Base-by-base conservation (phyloP, 2,888 invertebrate genomes). In the Conops quadrifasciatus region DNA sequence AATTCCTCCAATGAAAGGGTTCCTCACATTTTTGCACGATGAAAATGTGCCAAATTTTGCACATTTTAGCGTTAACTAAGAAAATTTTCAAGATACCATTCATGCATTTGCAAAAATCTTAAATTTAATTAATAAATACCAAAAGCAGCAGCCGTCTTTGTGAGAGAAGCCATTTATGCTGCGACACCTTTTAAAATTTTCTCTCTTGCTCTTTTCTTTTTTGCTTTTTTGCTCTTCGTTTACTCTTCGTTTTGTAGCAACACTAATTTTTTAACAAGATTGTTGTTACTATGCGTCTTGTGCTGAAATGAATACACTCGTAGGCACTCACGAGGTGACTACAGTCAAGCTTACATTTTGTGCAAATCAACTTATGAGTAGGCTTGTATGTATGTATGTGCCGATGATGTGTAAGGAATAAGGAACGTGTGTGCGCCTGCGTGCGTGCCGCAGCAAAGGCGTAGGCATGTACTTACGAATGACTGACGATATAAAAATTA, bases 41-140 rank as follows among this genome's bases (percentile, higher is more conserved):
- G 45, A 30, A 66, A 60, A 67, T 67, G 67, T 67, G 67, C 45
- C 21, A 60, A 67, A 67, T 67, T 28, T 67, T 60, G 67, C 67
- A 67, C 47, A 67, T 60, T 67, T 28, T 45, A 43, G 21, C 45
- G 24, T 63, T 47, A 21, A 47, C 26, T 28, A 19, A 43, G n/a
- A 9, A 26, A n/a, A 66, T 53, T n/a, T 21, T 21, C 28, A n/a
- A 43, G 36, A 53, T 30, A 47, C 47, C 47, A 26, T 26, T 64
- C 13, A n/a, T n/a, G n/a, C n/a, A 64, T 28, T 64, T 16, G 5
- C 49, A 9, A 15, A 16, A 28, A 45, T 47, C 49, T 64, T 28
- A 28, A n/a, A 64, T 26, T 21, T 49, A 49, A 64, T 26, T 49
- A 49, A 64, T 24, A 64, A 49, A 64, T 0, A 49, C 43, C 47